phyloP scores from a whole-genome alignment of 2,888 invertebrate genomes.

The Agrochola litura region DNA sequence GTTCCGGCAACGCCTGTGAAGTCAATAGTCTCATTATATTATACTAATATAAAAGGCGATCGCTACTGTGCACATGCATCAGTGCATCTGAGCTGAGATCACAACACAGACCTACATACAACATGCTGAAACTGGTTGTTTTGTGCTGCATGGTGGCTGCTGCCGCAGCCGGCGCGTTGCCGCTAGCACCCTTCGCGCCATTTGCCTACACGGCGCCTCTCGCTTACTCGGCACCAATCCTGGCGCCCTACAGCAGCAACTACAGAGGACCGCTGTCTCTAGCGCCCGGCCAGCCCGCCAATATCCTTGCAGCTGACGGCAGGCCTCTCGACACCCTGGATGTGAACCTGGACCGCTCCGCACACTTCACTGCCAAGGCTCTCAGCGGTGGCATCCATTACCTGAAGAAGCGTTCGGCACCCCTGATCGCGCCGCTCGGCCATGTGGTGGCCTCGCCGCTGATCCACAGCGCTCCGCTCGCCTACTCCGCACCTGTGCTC shows the following conservation, averaged over 20 bases:
- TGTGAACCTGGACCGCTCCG: conserved; percentile 85
- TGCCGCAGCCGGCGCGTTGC: conserved; percentile 82
- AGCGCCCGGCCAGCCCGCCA: conserved; percentile 86
- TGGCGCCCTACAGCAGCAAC: conserved; percentile 73
- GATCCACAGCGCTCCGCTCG: conserved; percentile 47
- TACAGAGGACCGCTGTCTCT: conserved; percentile 84
- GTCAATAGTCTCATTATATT: conserved; percentile 62
- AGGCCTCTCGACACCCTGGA: conserved; percentile 86
- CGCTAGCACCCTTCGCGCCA: conserved; percentile 62
- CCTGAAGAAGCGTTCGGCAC: conserved; percentile 81
- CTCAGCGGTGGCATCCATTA: conserved; percentile 71
- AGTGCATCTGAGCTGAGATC: conserved; percentile 76
- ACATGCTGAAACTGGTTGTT: conserved; percentile 90
- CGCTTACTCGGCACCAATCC: conserved; percentile 71
- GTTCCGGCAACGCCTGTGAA: conserved; percentile 78
- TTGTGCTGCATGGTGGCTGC: conserved; percentile 91
- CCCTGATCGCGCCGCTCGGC: conserved; percentile 61
- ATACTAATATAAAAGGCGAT: conserved; percentile 78
- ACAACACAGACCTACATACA: conserved; percentile 84
- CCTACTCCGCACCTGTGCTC: conserved; percentile 43
- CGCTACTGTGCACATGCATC: conserved; percentile 72
- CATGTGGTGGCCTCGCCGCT: conserved; percentile 45
- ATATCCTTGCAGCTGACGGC: conserved; percentile 83
- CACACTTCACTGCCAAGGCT: conserved; percentile 80
- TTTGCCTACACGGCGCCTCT: conserved; percentile 71